Evolutionary conservation across 2,113 vertebrate genomes (phyloP).

Genomic region (Phalacrocorax carbo): DNA sequence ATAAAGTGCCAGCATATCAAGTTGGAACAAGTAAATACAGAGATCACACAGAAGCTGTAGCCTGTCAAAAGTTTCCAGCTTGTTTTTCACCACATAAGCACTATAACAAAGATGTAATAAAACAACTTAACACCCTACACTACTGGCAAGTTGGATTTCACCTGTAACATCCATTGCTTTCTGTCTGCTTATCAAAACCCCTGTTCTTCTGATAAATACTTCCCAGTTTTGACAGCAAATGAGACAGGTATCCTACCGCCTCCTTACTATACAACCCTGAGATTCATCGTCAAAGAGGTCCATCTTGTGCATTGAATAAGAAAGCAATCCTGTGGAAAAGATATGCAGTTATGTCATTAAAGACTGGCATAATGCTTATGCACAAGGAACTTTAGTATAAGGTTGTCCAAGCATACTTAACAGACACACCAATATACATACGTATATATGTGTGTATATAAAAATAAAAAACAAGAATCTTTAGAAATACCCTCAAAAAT

Average conservation of each 20-base stretch:
- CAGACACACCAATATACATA: not conserved
- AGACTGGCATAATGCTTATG: not conserved
- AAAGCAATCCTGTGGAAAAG: slow-evolving; percentile 27
- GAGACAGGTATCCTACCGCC: not conserved
- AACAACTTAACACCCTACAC: not conserved
- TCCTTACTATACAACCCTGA: slow-evolving; percentile 11
- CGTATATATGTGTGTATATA: no score
- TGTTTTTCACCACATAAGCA: not conserved
- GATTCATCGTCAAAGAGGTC: not conserved
- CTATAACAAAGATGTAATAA: not conserved
- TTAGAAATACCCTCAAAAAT: not conserved
- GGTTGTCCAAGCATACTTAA: not conserved
- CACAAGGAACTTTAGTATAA: not conserved
- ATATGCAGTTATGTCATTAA: not conserved
- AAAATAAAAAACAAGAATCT: not conserved
- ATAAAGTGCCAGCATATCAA: not conserved
- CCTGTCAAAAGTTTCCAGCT: not conserved
- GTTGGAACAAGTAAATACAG: not conserved
- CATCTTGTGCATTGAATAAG: not conserved
- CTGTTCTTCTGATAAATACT: not conserved
- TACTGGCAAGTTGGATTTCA: not conserved
- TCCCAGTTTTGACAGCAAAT: not conserved
- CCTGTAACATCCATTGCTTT: not conserved
- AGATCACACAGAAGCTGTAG: not conserved
- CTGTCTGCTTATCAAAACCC: not conserved